Conservation (phyloP, 2,888 invertebrate species). For the Cheilosia vulpina region DNA sequence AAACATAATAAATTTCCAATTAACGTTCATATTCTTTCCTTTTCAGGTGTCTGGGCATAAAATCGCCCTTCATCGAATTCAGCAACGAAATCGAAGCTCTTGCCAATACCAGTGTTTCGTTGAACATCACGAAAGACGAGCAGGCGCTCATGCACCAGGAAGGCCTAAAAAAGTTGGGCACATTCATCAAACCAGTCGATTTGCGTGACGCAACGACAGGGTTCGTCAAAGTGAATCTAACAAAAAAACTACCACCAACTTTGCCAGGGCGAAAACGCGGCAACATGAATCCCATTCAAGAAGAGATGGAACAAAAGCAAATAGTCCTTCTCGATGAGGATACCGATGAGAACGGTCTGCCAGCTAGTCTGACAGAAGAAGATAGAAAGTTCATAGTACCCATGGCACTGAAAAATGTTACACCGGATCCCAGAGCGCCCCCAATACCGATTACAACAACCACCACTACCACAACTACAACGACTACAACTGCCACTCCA, state of each 20-base stretch:
- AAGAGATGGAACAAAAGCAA: conserved; percentile 83
- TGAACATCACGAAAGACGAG: conserved; percentile 83
- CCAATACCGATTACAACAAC: conserved; percentile 75
- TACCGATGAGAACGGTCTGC: conserved; percentile 82
- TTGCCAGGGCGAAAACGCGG: conserved; percentile 76
- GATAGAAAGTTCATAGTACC: conserved; percentile 83
- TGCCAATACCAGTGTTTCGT: conserved; percentile 82
- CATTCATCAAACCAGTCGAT: conserved; percentile 83
- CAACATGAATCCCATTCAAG: conserved; percentile 81
- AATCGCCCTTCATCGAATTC: conserved; percentile 83
- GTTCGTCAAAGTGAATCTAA: conserved; percentile 81
- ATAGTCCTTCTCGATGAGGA: conserved; percentile 83
- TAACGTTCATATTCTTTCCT: background rate
- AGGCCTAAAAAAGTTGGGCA: conserved; percentile 81
- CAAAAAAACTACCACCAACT: conserved; percentile 79
- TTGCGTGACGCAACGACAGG: conserved; percentile 82
- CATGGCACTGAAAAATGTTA: conserved; percentile 83
- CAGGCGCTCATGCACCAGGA: conserved; percentile 83
- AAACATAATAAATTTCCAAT: no score
- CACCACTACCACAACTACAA: conserved; percentile 77
- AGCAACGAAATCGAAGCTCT: conserved; percentile 81
- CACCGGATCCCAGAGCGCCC: conserved; percentile 79
- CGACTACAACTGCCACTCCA: conserved; percentile 77
- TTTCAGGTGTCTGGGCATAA: conserved; percentile 82
- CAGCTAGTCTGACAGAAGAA: conserved; percentile 82